Percentiles rank a stretch among this genome's conserved stretches.
phyloP scores from a whole-genome alignment of 2,113 vertebrate species.

The Picathartes gymnocephalus region DNA sequence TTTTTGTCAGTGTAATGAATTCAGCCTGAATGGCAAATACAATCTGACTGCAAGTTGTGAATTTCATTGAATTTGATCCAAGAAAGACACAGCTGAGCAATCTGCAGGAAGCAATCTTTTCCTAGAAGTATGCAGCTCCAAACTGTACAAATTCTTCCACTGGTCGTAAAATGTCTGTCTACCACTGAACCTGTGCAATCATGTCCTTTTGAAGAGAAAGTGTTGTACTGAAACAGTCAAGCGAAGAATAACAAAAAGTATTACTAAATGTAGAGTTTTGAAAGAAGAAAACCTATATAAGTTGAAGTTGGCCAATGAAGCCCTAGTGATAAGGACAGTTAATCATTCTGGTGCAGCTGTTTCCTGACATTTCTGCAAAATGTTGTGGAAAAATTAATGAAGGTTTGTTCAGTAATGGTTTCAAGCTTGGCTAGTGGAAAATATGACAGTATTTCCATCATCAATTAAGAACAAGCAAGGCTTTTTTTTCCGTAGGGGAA shows the following conservation, averaged over 20 bases:
- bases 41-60: conserved; percentile 66
- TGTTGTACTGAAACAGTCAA: not conserved
- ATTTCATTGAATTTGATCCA: conserved; percentile 72
- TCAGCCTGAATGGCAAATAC: conserved; percentile 70
- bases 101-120: conserved; percentile 75
- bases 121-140: conserved; percentile 68
- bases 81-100: conserved; percentile 76
- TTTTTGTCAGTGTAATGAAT: conserved; percentile 61
- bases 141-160: conserved; percentile 64
- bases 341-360: conserved; percentile 81
- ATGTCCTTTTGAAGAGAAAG: conserved; percentile 33
- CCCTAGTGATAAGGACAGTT: conserved; percentile 71
- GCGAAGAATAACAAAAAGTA: not conserved
- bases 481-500: conserved; percentile 73
- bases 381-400: conserved; percentile 91
- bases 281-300: not conserved
- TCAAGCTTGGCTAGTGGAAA: conserved; percentile 87
- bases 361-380: conserved; percentile 87
- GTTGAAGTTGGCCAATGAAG: conserved; percentile 39
- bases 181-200: conserved; percentile 1
- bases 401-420: conserved; percentile 83
- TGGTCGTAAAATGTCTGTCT: conserved; percentile 31
- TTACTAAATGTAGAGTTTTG: conserved; percentile 22
- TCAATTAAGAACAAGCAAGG: conserved; percentile 80
- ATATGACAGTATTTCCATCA: conserved; percentile 87